These are phyloP conservation scores for Acanthochromis polyacanthus DNA, from an alignment of 2,113 vertebrate genomes.

Conservation along the genomic window DNA sequence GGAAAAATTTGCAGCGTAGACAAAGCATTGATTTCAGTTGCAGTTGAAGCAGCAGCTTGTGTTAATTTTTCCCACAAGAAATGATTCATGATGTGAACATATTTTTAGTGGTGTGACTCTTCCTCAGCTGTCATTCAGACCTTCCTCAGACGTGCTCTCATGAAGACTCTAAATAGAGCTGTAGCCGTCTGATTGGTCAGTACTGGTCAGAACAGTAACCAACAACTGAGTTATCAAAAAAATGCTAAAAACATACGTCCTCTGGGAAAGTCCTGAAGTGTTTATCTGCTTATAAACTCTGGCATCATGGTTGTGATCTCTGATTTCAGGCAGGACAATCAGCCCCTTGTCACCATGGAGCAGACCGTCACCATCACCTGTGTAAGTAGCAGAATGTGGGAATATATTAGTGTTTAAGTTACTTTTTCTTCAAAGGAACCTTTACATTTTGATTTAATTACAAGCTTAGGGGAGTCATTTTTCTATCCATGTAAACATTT, in stretches of 20 bases:
- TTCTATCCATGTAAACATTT: no score
- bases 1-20: background rate
- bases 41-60: background rate
- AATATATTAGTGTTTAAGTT: background rate
- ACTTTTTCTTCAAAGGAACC: no score
- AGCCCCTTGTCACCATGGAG: constrained; percentile 76
- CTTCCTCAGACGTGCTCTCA: background rate
- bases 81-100: background rate
- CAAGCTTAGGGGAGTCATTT: no score
- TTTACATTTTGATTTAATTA: no score
- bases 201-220: background rate
- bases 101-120: constrained; percentile 17
- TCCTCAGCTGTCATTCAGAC: constrained; percentile 9
- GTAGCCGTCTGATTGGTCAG: background rate
- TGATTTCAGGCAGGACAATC: constrained; percentile 78
- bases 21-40: background rate
- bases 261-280: no score
- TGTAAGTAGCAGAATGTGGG: constrained; percentile 68
- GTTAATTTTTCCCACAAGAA: background rate
- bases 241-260: no score
- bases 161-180: background rate
- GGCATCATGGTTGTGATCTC: constrained; percentile 4
- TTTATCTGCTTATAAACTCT: no score
- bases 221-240: no score
- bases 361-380: constrained; percentile 70